phyloP scores from a whole-genome alignment of 2,888 invertebrate species.

The Microctonus hyperodae region DNA sequence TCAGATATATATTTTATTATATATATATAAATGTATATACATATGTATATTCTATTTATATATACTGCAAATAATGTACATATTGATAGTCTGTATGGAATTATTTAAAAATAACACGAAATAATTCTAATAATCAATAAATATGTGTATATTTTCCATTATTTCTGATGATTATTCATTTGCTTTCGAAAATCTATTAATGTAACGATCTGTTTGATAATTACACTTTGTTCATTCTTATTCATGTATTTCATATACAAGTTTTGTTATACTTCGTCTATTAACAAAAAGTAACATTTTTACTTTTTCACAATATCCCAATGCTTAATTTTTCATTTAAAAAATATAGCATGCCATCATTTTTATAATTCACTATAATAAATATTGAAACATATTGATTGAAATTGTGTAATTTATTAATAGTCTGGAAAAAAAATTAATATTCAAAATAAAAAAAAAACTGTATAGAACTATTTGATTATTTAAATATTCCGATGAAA shows the following conservation, averaged over 20 bases:
- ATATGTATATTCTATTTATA: slow-evolving; percentile 18
- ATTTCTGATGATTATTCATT: slow-evolving; percentile 22
- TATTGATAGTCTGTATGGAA: slow-evolving; percentile 39
- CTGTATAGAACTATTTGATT: too few species aligned
- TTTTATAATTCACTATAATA: too few species aligned
- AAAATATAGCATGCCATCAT: too few species aligned
- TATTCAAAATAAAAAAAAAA: too few species aligned
- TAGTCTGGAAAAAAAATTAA: too few species aligned
- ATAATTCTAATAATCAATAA: slow-evolving; percentile 32
- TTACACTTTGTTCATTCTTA: not conserved
- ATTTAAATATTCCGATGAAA: too few species aligned
- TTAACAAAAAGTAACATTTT: too few species aligned
- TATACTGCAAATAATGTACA: slow-evolving; percentile 41
- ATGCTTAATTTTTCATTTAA: too few species aligned
- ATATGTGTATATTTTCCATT: not conserved
- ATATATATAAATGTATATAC: not conserved
- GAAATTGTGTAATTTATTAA: too few species aligned
- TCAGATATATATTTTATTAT: not conserved
- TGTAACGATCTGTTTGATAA: not conserved
- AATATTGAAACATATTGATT: too few species aligned
- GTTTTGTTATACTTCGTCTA: too few species aligned
- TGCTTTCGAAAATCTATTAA: not conserved
- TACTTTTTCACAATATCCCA: too few species aligned
- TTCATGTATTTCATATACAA: not conserved
- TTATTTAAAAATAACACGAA: slow-evolving; percentile 38